These are phyloP conservation scores for Acheta domesticus DNA, from an alignment of 2,888 invertebrate genomes.

Conservation along the genomic window DNA sequence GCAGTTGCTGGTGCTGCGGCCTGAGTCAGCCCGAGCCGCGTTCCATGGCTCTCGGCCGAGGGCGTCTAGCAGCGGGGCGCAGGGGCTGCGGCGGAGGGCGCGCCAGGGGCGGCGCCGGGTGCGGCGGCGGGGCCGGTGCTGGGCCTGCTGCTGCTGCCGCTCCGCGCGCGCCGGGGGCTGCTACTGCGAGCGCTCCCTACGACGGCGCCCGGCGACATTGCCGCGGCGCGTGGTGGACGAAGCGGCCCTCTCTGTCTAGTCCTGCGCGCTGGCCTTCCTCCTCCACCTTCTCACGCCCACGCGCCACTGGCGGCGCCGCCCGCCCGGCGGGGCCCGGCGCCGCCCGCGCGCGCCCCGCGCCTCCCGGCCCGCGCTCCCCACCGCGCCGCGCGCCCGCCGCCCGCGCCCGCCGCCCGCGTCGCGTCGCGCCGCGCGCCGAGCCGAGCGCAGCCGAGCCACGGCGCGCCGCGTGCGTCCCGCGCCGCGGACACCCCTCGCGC, in stretches of 20 bases:
- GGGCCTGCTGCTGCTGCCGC: too few species aligned
- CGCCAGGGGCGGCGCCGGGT: not conserved
- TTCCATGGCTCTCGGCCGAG: not conserved
- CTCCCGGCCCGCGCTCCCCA: not conserved
- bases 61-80: constrained; percentile 9
- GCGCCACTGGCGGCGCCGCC: not conserved
- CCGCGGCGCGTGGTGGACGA: too few species aligned
- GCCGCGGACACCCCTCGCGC: not conserved
- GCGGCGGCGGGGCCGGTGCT: not conserved
- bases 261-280: too few species aligned
- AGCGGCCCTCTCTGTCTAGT: too few species aligned
- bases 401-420: not conserved
- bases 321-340: not conserved
- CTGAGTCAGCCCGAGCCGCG: not conserved
- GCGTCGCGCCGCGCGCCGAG: not conserved
- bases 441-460: not conserved
- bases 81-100: not conserved
- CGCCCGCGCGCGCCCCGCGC: not conserved
- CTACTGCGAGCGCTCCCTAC: not conserved
- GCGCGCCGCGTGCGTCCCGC: not conserved
- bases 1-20: not conserved
- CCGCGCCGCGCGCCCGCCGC: not conserved
- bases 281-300: too few species aligned
- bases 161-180: too few species aligned
- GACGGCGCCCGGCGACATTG: not conserved